phyloP scores from a whole-genome alignment of 1,140 invertebrate genomes.

The Temnothorax nylanderi region DNA sequence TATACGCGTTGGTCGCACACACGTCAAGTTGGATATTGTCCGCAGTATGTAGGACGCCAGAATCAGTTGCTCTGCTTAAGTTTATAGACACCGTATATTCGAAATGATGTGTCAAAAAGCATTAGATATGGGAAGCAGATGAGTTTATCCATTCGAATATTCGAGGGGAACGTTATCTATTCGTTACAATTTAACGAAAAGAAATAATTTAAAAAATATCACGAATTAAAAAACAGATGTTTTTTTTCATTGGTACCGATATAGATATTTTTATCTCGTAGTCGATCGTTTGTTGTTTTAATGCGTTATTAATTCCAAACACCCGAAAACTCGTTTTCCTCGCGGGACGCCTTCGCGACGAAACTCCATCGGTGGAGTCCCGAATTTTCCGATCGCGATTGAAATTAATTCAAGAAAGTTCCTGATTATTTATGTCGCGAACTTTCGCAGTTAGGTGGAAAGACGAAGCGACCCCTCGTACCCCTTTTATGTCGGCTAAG shows the following conservation, averaged over 20 bases:
- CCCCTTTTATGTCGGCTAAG: neutral
- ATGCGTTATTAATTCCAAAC: constrained; percentile 7
- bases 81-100: neutral
- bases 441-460: constrained; percentile 48
- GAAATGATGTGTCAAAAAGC: neutral
- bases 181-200: neutral
- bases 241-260: neutral
- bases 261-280: neutral
- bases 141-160: neutral
- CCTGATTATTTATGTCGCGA: constrained; percentile 55
- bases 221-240: neutral
- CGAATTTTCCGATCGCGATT: constrained; percentile 33
- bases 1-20: neutral
- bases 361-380: neutral
- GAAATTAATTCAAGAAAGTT: constrained; percentile 42
- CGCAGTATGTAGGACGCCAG: constrained; percentile 23
- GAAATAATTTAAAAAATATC: neutral
- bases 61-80: neutral
- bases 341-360: neutral
- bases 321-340: neutral
- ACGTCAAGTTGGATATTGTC: constrained; percentile 22
- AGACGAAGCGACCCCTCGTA: neutral
- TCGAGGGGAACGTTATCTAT: neutral
- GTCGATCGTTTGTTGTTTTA: neutral
- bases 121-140: neutral